These are phyloP conservation scores for Urocynchramus pylzowi DNA, from an alignment of 2,113 vertebrate genomes.

Conservation along the genomic window DNA sequence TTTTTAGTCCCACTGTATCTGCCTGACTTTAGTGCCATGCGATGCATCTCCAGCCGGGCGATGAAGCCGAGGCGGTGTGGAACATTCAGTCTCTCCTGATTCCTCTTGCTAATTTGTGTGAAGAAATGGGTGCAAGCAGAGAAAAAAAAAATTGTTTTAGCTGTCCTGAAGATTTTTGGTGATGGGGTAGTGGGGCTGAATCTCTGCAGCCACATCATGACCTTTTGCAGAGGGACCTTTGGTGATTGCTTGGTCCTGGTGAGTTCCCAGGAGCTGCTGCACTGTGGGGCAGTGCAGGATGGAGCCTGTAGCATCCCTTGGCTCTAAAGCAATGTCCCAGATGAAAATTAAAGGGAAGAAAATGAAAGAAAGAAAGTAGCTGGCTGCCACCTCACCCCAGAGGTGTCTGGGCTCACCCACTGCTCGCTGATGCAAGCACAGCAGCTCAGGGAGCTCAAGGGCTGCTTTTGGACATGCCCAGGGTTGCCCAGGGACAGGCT, in stretches of 20 bases:
- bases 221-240: not conserved
- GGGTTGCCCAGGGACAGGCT: not conserved
- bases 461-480: not conserved
- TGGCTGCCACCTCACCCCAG: not conserved
- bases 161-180: not conserved
- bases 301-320: not conserved
- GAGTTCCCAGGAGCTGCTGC: not conserved
- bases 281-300: rapidly evolving
- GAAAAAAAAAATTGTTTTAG: rapidly evolving
- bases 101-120: not conserved
- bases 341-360: not conserved
- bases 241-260: not conserved
- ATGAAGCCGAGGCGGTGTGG: not conserved
- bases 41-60: rapidly evolving
- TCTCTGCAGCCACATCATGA: rapidly evolving
- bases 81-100: not conserved
- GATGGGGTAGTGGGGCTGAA: rapidly evolving
- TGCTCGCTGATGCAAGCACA: not conserved
- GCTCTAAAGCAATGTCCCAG: not conserved
- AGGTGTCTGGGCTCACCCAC: not conserved
- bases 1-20: conserved; percentile 46
- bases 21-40: conserved; percentile 9
- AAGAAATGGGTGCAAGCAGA: not conserved
- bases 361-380: not conserved
- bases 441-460: not conserved